Conservation (phyloP, 2,113 vertebrate species). For the Irena cyanogastra region DNA sequence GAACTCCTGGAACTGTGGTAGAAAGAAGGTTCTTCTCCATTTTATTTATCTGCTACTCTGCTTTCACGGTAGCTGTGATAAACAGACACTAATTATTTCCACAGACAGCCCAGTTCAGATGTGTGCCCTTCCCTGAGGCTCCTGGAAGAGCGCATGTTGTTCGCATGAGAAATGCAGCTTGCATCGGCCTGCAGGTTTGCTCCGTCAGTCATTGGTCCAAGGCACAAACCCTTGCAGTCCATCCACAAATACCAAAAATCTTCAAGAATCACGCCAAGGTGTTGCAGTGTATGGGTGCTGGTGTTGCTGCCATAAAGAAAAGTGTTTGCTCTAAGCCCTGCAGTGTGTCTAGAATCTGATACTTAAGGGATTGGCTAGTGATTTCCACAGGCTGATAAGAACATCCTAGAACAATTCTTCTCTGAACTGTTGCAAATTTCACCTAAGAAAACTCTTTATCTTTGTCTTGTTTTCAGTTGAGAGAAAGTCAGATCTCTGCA, state of each 20-base stretch:
- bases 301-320: background rate
- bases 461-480: background rate
- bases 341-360: background rate
- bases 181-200: background rate
- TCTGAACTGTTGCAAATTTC: background rate
- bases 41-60: background rate
- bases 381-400: background rate
- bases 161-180: background rate
- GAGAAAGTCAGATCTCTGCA: background rate
- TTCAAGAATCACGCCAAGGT: background rate
- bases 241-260: background rate
- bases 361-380: background rate
- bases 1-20: background rate
- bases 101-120: background rate
- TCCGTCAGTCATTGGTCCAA: background rate
- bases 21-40: background rate
- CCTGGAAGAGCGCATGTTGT: background rate
- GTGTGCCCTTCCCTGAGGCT: background rate
- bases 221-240: background rate
- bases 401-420: background rate
- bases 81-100: background rate
- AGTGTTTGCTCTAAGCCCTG: rapidly evolving
- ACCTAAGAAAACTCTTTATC: background rate
- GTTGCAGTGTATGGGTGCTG: background rate
- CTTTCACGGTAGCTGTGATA: background rate